Conservation (phyloP, 2,113 vertebrate genomes). For the Tyrannus savana region DNA sequence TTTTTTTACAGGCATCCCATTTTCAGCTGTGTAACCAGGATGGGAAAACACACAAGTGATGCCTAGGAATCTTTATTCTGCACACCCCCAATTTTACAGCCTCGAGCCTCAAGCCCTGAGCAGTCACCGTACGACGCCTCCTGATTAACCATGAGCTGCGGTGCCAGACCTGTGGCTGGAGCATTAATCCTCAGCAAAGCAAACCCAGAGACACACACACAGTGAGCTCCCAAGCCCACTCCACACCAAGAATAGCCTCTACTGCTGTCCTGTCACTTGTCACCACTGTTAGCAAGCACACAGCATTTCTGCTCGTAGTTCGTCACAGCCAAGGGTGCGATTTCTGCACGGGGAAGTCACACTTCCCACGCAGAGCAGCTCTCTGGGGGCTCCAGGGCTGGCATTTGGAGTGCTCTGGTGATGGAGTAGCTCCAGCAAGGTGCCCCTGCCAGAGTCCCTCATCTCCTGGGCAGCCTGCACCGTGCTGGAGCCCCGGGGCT, state of each 20-base stretch:
- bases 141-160: neutral
- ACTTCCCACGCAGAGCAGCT: neutral
- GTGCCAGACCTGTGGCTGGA: neutral
- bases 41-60: neutral
- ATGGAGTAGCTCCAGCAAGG: neutral
- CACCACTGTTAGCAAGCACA: rapidly evolving
- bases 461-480: neutral
- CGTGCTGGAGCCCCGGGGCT: neutral
- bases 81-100: neutral
- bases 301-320: neutral
- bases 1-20: neutral
- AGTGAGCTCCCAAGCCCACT: rapidly evolving
- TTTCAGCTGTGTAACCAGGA: neutral
- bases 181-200: neutral
- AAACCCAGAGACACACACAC: rapidly evolving
- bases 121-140: rapidly evolving
- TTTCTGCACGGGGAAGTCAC: rapidly evolving
- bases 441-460: neutral
- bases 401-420: neutral
- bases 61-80: neutral
- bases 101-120: neutral
- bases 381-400: neutral
- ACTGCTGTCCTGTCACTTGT: neutral
- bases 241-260: neutral
- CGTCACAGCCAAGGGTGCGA: rapidly evolving